Evolutionary conservation across 2,888 invertebrate genomes (phyloP).

Genomic region (Heteropelma amictum): DNA sequence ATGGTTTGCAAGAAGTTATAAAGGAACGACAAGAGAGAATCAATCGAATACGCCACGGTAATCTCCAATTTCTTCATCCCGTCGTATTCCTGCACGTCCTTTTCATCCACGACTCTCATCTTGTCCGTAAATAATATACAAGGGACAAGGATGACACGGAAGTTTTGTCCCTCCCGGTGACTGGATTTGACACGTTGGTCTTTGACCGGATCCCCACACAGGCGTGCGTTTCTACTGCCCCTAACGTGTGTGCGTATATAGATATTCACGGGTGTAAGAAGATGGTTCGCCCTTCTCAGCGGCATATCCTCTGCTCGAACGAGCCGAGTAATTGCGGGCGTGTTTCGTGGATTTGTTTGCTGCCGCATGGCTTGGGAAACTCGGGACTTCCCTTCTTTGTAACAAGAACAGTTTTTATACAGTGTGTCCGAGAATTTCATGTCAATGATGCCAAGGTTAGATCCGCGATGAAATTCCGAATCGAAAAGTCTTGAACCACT

Average conservation of each 20-base stretch:
- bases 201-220: constrained; percentile 54
- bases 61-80: constrained; percentile 44
- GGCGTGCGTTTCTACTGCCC: constrained; percentile 52
- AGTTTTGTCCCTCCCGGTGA: constrained; percentile 37
- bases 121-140: constrained; percentile 45
- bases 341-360: constrained; percentile 52
- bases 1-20: neutral
- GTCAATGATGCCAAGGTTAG: no score
- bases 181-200: constrained; percentile 64
- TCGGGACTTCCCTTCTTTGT: neutral
- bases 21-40: constrained; percentile 5
- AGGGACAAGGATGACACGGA: constrained; percentile 55
- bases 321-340: constrained; percentile 60
- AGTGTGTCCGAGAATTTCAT: no score
- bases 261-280: constrained; percentile 20
- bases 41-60: constrained; percentile 30
- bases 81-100: constrained; percentile 8
- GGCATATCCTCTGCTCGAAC: constrained; percentile 18
- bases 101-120: constrained; percentile 32
- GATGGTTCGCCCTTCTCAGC: constrained; percentile 24
- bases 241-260: neutral
- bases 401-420: no score
- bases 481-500: no score
- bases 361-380: neutral
- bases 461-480: no score